Base-by-base conservation (phyloP, 2,797 vertebrate species). In the Anniella stebbinsi region DNA sequence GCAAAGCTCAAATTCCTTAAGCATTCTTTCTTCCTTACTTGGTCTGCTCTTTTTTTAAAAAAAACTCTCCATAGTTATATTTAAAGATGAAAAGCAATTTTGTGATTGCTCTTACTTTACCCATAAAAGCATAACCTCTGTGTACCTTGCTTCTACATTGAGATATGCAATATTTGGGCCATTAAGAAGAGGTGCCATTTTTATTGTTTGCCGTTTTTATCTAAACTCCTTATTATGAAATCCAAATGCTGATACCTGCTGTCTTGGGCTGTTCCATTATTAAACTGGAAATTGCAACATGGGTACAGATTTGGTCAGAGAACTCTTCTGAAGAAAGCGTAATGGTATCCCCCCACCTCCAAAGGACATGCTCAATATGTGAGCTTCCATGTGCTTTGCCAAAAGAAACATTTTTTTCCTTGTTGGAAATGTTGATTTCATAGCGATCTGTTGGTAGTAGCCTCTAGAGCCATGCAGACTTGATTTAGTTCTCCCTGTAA, bases 241-340 rank as follows among this genome's bases (percentile, higher is more conserved):
- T 92, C 75, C 23, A 11, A 0, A 91, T 93, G 38, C 67, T 78
- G 82, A 21, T 91, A 54, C 45, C 5, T 12, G 21, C 48, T 90
- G 57, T 87, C 48, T n/a, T 33, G 13, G 70, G 23, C 51, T 73
- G 57, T 89, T 91, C 89, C n/a, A 51, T 81, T 88, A 38, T 86
- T 88, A 70, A 84, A 36, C 38, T 86, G 0, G 54, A 82, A 84
- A 2, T 87, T 91, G 70, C 82, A 86, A 73, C 2, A 0, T 66
- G 91, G 51, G 38, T 57, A 0, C 5, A 69, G 10, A 66, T 1
- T 0, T 30, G 72, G 85, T 11, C 67, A 86, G 81, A 78, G 30
- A 86, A 72, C 66, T 93, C 57, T 88, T 87, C 84, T 85, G 87
- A 90, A 88, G 87, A 89, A 87, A 81, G 78, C 36, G 72, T 75